Evolutionary conservation across 2,113 vertebrate genomes (phyloP), one percentile per base, ranked within the genome.

Genomic region (Ictalurus furcatus): DNA sequence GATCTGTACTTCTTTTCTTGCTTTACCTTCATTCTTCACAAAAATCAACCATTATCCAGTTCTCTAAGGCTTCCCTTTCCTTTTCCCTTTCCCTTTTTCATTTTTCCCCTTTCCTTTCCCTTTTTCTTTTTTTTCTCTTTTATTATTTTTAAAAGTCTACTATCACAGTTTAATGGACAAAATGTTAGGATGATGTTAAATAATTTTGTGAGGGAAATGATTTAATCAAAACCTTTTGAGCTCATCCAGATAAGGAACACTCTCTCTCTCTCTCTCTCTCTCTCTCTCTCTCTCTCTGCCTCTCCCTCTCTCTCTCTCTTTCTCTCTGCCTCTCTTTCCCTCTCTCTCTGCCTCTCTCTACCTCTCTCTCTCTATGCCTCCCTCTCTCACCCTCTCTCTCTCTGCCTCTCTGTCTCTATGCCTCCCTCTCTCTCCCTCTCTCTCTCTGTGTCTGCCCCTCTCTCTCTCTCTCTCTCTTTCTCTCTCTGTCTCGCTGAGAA

Each of bases 221-320:
- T 58, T 52, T 58, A 54, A 76, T 86, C 25, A 74, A 58, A 23
- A 56, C 89, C 85, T 1, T 85, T 90, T 71, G 85, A 90, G 87
- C 79, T 79, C 21, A 65, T 87, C 59, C 40, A 65, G 85, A 80
- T 79, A 79, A 90, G 65, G 5, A 58, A 52, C 76, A 0, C 44
- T 6, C 4, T 44, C 44, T 44, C 4, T 0, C 44, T 6, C 6
- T 48, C 44, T 0, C 44, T 48, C 6, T 5, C 40, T 44, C 4
- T 5, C 3, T 4, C 40, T 5, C 40, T 44, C 40, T 34, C 54
- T 65, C 9, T 21, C 40, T n/a, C 13, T 40, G 56, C 40, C 34
- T 40, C 69, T 14, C 81, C 4, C 4, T 40, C 78, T 34, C 44
- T 61, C 71, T 52, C 2, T n/a, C 25, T 30, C 54, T 58, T 3